phyloP scores from a whole-genome alignment of 2,797 vertebrate species.

The Oreochromis grahami region DNA sequence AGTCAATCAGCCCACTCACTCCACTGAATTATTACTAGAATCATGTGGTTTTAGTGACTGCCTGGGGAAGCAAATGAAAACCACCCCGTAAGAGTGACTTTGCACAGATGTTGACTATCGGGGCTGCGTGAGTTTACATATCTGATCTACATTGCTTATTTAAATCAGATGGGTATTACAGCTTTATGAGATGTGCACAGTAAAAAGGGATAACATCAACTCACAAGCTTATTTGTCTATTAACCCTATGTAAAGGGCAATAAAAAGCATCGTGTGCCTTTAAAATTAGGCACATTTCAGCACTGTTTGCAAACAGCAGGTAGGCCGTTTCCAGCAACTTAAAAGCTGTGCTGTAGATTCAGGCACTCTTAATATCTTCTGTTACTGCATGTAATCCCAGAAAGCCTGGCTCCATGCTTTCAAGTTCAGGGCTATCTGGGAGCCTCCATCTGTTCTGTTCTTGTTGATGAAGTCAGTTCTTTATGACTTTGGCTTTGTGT shows the following conservation, averaged over 20 bases:
- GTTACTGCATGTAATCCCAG: background rate
- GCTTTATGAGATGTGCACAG: background rate
- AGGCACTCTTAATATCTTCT: background rate
- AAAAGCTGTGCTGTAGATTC: background rate
- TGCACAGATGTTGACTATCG: slow-evolving; percentile 12
- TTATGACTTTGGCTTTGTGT: background rate
- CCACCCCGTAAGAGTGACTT: slow-evolving; percentile 11
- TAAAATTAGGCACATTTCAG: background rate
- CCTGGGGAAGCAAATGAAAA: slow-evolving; percentile 40
- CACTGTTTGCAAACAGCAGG: background rate
- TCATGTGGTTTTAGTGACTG: slow-evolving; percentile 51
- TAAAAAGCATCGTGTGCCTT: background rate
- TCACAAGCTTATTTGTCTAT: background rate
- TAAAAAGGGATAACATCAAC: background rate
- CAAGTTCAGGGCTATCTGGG: background rate
- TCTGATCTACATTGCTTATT: background rate
- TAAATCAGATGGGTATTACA: background rate
- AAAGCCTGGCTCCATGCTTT: background rate
- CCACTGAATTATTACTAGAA: slow-evolving; percentile 54
- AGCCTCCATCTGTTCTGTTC: background rate
- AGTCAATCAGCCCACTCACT: slow-evolving; percentile 47
- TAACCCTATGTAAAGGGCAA: background rate
- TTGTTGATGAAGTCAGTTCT: background rate
- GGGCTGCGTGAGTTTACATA: background rate
- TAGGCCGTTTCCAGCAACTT: background rate